phyloP scores from a whole-genome alignment of 2,113 vertebrate species.

The Peromyscus maniculatus region DNA sequence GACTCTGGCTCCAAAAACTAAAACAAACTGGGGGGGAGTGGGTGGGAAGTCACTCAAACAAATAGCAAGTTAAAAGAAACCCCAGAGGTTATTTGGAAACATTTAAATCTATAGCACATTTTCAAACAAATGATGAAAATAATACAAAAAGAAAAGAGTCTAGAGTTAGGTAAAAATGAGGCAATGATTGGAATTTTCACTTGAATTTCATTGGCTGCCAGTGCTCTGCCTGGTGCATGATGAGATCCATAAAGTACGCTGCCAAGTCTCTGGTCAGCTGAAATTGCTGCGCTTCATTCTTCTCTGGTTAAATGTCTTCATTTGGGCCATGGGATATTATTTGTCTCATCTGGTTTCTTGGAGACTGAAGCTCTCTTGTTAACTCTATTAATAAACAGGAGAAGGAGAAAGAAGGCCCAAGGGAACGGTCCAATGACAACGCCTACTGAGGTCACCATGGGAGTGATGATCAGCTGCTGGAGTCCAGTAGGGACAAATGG shows the following conservation, averaged over 20 bases:
- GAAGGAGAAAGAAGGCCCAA: slow-evolving; percentile 26
- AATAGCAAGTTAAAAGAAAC: slow-evolving; percentile 66
- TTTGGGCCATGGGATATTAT: slow-evolving; percentile 71
- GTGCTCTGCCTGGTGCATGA: slow-evolving; percentile 66
- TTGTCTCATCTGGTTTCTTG: slow-evolving; percentile 83
- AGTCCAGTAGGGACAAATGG: not conserved
- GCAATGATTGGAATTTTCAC: slow-evolving; percentile 80
- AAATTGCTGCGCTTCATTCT: slow-evolving; percentile 76
- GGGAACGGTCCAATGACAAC: not conserved
- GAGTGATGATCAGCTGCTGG: not conserved
- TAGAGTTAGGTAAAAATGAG: slow-evolving; percentile 81
- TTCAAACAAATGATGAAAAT: slow-evolving; percentile 70
- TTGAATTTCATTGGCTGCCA: slow-evolving; percentile 80
- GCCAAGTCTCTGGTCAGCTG: slow-evolving; percentile 77
- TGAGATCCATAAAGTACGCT: slow-evolving; percentile 75
- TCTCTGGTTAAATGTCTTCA: slow-evolving; percentile 77
- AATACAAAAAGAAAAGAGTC: slow-evolving; percentile 63
- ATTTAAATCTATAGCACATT: slow-evolving; percentile 76
- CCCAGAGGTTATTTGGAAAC: slow-evolving; percentile 72
- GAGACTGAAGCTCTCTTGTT: slow-evolving; percentile 74
- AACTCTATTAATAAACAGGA: slow-evolving; percentile 64
- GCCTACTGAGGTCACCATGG: slow-evolving; percentile 42
- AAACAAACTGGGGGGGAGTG: not conserved
- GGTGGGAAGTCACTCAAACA: not conserved
- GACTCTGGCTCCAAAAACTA: not conserved